Conservation (phyloP, 2,113 vertebrate species). For the Piliocolobus tephrosceles region DNA sequence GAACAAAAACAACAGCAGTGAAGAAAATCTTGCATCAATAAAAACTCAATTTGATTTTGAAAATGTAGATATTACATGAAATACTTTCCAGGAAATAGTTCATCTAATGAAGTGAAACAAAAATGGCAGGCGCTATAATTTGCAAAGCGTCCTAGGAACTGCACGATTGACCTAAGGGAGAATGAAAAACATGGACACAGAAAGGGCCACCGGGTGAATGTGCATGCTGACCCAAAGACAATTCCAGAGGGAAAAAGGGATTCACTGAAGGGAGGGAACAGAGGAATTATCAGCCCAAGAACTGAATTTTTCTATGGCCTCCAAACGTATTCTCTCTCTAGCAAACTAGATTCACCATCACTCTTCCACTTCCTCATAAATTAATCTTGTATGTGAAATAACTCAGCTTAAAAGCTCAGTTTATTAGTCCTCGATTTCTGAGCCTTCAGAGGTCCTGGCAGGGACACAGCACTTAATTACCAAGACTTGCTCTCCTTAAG, state of each 20-base stretch:
- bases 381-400: background rate
- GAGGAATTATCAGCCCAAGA: background rate
- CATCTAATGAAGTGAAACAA: background rate
- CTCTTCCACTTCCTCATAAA: background rate
- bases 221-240: background rate
- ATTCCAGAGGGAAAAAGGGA: background rate
- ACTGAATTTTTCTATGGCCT: background rate
- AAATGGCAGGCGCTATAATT: background rate
- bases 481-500: background rate
- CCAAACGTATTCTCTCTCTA: background rate
- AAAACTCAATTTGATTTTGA: slow-evolving; percentile 22
- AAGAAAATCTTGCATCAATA: background rate
- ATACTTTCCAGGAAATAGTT: background rate
- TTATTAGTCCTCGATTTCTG: background rate
- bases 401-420: background rate
- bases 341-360: background rate
- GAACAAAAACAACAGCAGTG: background rate
- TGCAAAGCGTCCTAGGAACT: background rate
- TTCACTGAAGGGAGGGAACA: background rate
- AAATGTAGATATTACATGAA: background rate
- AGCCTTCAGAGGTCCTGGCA: fast-evolving
- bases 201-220: background rate
- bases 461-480: background rate
- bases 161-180: background rate
- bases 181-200: background rate